phyloP scores from a whole-genome alignment of 2,888 invertebrate genomes.

The Pristionchus maxplancki region DNA sequence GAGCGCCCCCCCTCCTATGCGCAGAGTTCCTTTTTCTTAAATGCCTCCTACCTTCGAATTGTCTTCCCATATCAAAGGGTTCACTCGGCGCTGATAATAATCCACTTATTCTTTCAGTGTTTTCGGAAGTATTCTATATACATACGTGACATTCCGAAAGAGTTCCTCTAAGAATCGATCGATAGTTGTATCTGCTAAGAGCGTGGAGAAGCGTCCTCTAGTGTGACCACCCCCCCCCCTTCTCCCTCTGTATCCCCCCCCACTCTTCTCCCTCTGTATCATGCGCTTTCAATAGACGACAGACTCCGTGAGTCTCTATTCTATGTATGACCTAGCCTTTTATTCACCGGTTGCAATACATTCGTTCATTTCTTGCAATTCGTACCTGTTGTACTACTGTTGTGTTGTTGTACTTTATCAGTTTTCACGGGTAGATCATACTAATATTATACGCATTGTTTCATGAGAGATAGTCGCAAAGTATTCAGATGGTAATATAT shows the following conservation, averaged over 20 bases:
- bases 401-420: conserved; percentile 27
- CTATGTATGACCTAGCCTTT: not conserved
- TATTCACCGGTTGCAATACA: conserved; percentile 34
- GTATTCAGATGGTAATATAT: not conserved
- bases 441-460: conserved; percentile 36
- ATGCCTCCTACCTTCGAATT: too few relatives aligned
- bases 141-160: conserved; percentile 77
- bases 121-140: conserved; percentile 78
- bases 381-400: conserved; percentile 16
- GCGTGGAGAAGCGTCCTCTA: conserved; percentile 37
- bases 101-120: conserved; percentile 73
- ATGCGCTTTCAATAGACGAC: conserved; percentile 4
- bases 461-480: not conserved
- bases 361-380: conserved; percentile 15
- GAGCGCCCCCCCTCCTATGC: too few relatives aligned
- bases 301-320: not conserved
- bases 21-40: too few relatives aligned
- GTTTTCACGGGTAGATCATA: conserved; percentile 29
- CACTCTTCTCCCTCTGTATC: too few relatives aligned
- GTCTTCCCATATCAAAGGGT: too few relatives aligned
- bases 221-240: not conserved
- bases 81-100: too few relatives aligned
- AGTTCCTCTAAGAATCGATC: conserved; percentile 50
- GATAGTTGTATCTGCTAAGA: conserved; percentile 51
- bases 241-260: too few relatives aligned